Conservation (phyloP, 2,888 invertebrate species). For the Nasonia oneida region DNA sequence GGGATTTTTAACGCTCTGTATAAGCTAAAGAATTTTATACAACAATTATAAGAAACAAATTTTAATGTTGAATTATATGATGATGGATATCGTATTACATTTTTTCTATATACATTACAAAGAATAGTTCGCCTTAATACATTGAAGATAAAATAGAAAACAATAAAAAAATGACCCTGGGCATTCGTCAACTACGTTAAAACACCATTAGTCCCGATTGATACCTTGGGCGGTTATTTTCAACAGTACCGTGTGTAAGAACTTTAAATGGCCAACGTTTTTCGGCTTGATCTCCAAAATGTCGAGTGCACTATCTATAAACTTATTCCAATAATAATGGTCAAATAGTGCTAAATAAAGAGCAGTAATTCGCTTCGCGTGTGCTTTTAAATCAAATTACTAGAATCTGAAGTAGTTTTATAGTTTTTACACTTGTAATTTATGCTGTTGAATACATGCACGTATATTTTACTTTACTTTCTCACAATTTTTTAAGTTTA, state of each 20-base stretch:
- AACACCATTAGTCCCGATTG: background rate
- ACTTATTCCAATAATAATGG: background rate
- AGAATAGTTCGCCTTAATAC: no score
- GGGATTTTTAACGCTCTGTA: background rate
- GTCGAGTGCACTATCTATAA: background rate
- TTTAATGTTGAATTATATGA: no score
- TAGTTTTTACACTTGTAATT: background rate
- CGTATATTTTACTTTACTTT: background rate
- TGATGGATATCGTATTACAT: no score
- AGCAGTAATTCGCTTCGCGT: background rate
- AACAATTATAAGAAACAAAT: no score
- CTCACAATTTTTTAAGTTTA: background rate
- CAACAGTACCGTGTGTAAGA: background rate
- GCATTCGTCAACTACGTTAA: background rate
- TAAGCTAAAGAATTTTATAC: no score
- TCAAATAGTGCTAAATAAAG: background rate
- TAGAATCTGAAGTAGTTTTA: background rate
- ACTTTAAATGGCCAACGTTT: background rate
- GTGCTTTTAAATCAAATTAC: background rate
- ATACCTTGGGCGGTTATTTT: background rate
- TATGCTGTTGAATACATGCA: background rate
- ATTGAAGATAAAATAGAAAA: no score
- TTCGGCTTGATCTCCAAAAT: background rate
- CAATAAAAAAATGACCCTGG: no score
- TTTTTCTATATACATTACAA: no score